Evolutionary conservation across 2,113 vertebrate species (phyloP).

Genomic region (Aegithalos caudatus): DNA sequence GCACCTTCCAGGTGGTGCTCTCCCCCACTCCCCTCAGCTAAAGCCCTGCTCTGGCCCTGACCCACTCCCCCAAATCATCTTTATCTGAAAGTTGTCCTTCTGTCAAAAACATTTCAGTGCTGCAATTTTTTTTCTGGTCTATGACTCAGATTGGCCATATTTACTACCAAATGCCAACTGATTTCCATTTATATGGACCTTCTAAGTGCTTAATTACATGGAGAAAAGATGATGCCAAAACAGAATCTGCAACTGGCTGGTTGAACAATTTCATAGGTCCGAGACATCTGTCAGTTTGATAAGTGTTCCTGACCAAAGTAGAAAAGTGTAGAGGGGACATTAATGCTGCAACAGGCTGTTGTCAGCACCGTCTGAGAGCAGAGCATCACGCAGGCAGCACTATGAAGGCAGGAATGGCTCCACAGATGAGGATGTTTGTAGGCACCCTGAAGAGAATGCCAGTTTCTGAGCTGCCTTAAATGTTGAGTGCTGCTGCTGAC

Average conservation of each 20-base stretch:
- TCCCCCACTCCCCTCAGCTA: background rate
- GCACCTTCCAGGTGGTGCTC: background rate
- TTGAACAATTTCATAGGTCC: background rate
- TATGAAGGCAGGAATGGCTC: background rate
- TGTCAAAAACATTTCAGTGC: background rate
- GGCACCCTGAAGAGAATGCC: background rate
- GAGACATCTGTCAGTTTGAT: background rate
- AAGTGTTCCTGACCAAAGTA: background rate
- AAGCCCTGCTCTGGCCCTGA: background rate
- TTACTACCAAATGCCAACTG: background rate
- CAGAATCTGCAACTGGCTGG: background rate
- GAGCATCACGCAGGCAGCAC: background rate
- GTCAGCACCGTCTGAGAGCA: background rate
- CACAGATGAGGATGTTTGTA: background rate
- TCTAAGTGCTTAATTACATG: background rate
- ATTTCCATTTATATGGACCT: background rate
- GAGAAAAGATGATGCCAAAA: background rate
- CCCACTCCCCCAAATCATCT: fast-evolving
- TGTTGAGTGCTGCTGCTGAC: background rate
- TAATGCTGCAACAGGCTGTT: background rate
- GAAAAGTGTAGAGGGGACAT: background rate
- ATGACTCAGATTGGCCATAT: background rate
- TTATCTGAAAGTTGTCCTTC: background rate
- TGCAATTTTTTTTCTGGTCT: background rate
- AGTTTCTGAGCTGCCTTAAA: background rate